Evolutionary conservation across 2,797 vertebrate species (phyloP), one percentile per base, ranked within the genome.

Genomic region (Crocodylus rhombifer): DNA sequence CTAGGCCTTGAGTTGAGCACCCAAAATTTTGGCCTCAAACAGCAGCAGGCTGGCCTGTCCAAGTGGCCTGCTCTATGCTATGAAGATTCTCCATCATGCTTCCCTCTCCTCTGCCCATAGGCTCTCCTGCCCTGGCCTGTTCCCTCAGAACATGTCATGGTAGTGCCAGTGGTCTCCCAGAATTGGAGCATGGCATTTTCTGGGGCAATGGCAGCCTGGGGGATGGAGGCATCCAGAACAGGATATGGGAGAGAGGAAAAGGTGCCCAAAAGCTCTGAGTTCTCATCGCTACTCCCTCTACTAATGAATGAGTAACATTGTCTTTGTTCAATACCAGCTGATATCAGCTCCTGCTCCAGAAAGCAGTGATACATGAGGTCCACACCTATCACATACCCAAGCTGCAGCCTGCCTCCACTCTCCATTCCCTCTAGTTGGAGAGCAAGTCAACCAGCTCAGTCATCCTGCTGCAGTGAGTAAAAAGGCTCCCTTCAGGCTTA

Each of bases 181-280:
- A 16, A 10, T 67, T 67, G 30, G 7, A 67, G 65, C 20, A 33
- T 67, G n/a, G 65, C 30, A 33, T 67, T 67, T 20, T 30, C 15
- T 64, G 63, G 63, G 13, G 7, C 14, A 90, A 83, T 61, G 84
- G 91, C 30, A 73, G 55, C 77, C 84, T 63, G 25, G 67, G 79
- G 93, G 90, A 64, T 95, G 84, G 94, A 91, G 71, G 65, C 18
- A 18, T 17, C 33, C 16, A 30, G 65, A 67, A n/a, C 30, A 17
- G 64, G n/a, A 17, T 5, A 33, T 16, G 64, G 21, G 5, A n/a
- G 65, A 67, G 10, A 51, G 42, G 42, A 51, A 51, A 51, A 51
- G 42, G 9, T 51, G 42, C 42, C 42, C 42, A 51, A 51, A 51
- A 51, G 42, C 42, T 51, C 42, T 51, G 42, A 51, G 42, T 51